Evolutionary conservation across 2,888 invertebrate species (phyloP).

Genomic region (Drosophila helvetica): DNA sequence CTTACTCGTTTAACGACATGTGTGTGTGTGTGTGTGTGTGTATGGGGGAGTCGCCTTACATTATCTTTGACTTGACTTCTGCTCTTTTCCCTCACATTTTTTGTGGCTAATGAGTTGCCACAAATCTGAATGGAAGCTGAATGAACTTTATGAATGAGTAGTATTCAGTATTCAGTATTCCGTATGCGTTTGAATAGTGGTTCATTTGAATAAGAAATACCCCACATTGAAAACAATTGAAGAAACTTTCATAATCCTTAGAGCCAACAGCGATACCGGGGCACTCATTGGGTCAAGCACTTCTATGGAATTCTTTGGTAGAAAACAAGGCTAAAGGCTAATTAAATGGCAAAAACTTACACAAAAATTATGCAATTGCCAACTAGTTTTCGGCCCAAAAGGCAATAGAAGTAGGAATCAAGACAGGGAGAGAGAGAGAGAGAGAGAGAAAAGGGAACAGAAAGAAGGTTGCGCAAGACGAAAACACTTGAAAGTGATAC

Average conservation of each 20-base stretch:
- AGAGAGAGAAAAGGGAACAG: not conserved
- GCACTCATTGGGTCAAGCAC: conserved; percentile 41
- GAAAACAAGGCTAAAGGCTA: conserved; percentile 32
- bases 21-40: conserved; percentile 9
- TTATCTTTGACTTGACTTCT: conserved; percentile 21
- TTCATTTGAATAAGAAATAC: conserved; percentile 26
- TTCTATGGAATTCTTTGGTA: not conserved
- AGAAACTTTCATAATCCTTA: conserved; percentile 49
- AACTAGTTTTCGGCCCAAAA: conserved; percentile 53
- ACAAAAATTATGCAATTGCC: conserved; percentile 68
- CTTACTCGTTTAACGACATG: conserved; percentile 25
- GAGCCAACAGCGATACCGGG: conserved; percentile 14
- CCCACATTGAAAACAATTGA: conserved; percentile 7
- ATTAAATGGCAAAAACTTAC: conserved; percentile 42
- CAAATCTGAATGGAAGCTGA: conserved; percentile 42
- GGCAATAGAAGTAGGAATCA: conserved; percentile 22
- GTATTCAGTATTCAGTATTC: not conserved
- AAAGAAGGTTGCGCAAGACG: conserved; percentile 28
- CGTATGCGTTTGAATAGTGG: conserved; percentile 25
- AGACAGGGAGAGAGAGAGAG: not conserved
- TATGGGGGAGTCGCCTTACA: conserved; percentile 21
- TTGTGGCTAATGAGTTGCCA: conserved; percentile 65
- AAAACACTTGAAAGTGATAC: conserved; percentile 77
- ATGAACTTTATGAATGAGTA: conserved; percentile 63
- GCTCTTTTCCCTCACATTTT: conserved; percentile 20